Conservation (phyloP, 2,113 vertebrate species). For the Larimichthys polyactis region DNA sequence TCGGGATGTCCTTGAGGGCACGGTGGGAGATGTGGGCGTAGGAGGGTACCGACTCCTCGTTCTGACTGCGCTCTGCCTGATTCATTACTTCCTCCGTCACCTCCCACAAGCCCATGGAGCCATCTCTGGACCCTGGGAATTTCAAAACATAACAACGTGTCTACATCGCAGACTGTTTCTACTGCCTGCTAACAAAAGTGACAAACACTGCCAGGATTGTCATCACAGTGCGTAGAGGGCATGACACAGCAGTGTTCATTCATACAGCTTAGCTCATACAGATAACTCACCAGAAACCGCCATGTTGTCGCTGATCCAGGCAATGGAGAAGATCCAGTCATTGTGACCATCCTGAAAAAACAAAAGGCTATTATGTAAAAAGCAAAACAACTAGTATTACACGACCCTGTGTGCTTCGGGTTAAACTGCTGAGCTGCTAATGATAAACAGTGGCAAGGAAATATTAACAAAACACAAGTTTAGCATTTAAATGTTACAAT, state of each 20-base stretch:
- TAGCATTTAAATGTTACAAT: no score
- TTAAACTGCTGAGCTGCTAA: neutral
- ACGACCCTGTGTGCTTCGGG: neutral
- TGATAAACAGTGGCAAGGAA: neutral
- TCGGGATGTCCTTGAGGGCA: conserved; percentile 96
- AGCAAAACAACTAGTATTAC: neutral
- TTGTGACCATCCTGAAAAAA: conserved; percentile 94
- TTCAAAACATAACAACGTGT: neutral
- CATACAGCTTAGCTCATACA: neutral
- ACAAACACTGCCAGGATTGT: neutral
- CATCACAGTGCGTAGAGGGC: neutral
- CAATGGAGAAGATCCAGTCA: conserved; percentile 99
- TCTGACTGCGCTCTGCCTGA: conserved; percentile 86
- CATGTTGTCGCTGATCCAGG: conserved; percentile 98
- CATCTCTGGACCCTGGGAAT: conserved; percentile 94
- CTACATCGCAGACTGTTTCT: neutral
- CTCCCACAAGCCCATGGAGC: conserved; percentile 99
- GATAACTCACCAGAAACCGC: conserved; percentile 93
- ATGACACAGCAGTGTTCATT: conserved; percentile 4
- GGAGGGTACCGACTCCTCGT: conserved; percentile 88
- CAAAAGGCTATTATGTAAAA: conserved; percentile 30
- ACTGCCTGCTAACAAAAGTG: neutral
- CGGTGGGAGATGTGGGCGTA: conserved; percentile 96
- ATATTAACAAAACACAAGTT: neutral
- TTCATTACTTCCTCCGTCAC: conserved; percentile 93